Conservation (phyloP, 2,888 invertebrate species). For the Drosophila emarginata region DNA sequence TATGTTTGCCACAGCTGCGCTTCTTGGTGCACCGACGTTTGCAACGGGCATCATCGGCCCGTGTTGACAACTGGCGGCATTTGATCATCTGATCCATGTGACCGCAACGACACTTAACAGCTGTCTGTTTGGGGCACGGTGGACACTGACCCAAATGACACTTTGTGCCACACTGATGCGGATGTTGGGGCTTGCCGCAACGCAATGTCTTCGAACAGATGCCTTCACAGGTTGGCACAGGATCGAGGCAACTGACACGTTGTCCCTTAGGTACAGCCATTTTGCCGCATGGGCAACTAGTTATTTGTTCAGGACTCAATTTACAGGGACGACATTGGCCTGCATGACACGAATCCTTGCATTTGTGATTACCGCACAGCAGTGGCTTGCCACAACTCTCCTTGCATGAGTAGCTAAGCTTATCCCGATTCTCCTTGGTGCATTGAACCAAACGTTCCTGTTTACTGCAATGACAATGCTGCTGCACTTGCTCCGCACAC, state of each 20-base stretch:
- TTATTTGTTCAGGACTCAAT: slow-evolving; percentile 85
- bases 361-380: slow-evolving; percentile 88
- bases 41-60: slow-evolving; percentile 90
- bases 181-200: slow-evolving; percentile 86
- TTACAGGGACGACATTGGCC: slow-evolving; percentile 87
- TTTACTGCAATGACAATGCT: slow-evolving; percentile 89
- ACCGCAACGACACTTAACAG: slow-evolving; percentile 92
- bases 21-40: slow-evolving; percentile 95
- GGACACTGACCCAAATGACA: slow-evolving; percentile 90
- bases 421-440: slow-evolving; percentile 83
- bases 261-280: slow-evolving; percentile 82
- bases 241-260: slow-evolving; percentile 89
- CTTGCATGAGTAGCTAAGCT: slow-evolving; percentile 85
- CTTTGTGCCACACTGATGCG: slow-evolving; percentile 86
- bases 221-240: slow-evolving; percentile 91
- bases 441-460: slow-evolving; percentile 86
- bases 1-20: slow-evolving; percentile 93
- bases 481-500: slow-evolving; percentile 87
- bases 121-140: slow-evolving; percentile 89
- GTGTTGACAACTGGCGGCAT: slow-evolving; percentile 88
- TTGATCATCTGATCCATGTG: slow-evolving; percentile 91
- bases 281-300: slow-evolving; percentile 90
- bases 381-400: slow-evolving; percentile 85
- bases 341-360: slow-evolving; percentile 87
- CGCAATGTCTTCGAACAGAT: slow-evolving; percentile 86